Evolutionary conservation across 2,888 invertebrate genomes (phyloP).

Genomic region (Pseudococcus jackbeardsleyi): DNA sequence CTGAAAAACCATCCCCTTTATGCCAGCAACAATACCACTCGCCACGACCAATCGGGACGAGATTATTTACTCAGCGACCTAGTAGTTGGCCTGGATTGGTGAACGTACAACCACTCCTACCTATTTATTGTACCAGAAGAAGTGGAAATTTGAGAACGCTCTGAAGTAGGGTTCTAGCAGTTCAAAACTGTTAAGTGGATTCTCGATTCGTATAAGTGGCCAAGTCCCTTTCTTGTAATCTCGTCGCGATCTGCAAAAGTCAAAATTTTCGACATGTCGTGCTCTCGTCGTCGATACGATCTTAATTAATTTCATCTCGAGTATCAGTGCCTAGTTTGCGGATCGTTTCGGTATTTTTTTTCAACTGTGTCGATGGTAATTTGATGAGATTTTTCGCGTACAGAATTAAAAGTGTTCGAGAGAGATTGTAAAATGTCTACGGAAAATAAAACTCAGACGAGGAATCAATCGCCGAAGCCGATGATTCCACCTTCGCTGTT

Average conservation of each 20-base stretch:
- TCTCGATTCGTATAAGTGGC: conserved; percentile 45
- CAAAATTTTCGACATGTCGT: conserved; percentile 30
- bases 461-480: conserved; percentile 62
- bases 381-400: conserved; percentile 10
- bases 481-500: conserved; percentile 75
- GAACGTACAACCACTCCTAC: conserved; percentile 63
- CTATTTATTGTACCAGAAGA: conserved; percentile 61
- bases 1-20: conserved; percentile 40
- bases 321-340: neutral
- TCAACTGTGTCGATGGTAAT: neutral
- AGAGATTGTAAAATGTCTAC: conserved; percentile 15
- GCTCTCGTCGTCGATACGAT: neutral
- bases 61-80: conserved; percentile 38
- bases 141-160: conserved; percentile 65
- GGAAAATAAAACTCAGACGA: conserved; percentile 54
- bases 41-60: conserved; percentile 23
- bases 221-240: conserved; percentile 30
- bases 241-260: conserved; percentile 51
- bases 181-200: conserved; percentile 62
- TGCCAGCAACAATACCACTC: conserved; percentile 24
- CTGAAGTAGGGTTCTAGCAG: conserved; percentile 59
- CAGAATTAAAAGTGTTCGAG: neutral
- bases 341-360: conserved; percentile 1
- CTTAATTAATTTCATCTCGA: neutral
- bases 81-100: conserved; percentile 35